Percentiles rank a stretch among this genome's conserved stretches.
These are phyloP conservation scores for Lathamus discolor DNA, from an alignment of 2,113 vertebrate species.

Conservation along the genomic window DNA sequence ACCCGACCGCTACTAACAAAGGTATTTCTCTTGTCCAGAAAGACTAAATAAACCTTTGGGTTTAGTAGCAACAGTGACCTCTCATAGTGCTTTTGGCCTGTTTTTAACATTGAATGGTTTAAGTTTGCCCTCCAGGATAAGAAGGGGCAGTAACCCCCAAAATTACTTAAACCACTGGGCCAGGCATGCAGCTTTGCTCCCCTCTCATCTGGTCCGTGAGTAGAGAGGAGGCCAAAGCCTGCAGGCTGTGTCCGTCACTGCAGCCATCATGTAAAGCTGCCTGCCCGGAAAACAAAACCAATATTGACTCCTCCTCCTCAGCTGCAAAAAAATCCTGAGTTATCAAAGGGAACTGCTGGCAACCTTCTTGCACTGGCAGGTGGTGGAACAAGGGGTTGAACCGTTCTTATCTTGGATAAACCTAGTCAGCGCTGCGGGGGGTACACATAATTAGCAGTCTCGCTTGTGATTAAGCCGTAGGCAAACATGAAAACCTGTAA, in stretches of 20 bases:
- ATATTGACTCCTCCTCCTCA: not conserved
- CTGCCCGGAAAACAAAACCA: not conserved
- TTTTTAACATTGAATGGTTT: not conserved
- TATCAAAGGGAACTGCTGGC: not conserved
- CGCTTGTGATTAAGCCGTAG: not conserved
- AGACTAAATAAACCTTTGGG: not conserved
- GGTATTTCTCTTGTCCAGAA: not conserved
- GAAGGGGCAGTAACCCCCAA: too few species aligned
- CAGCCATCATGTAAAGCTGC: not conserved
- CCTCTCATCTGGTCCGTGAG: not conserved
- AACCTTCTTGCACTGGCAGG: not conserved
- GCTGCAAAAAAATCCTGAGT: not conserved
- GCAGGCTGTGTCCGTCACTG: not conserved
- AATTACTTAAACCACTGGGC: not conserved
- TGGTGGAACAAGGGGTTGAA: not conserved
- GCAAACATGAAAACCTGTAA: not conserved
- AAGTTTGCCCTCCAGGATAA: not conserved
- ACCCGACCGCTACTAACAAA: not conserved
- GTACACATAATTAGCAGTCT: constrained; percentile 22
- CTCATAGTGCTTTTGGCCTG: not conserved
- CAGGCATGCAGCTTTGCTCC: rapidly evolving
- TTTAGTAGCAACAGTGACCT: not conserved
- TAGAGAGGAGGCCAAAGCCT: not conserved
- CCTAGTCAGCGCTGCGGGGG: not conserved
- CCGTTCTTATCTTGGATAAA: constrained; percentile 3